phyloP scores from a whole-genome alignment of 2,113 vertebrate species.

The Lathamus discolor region DNA sequence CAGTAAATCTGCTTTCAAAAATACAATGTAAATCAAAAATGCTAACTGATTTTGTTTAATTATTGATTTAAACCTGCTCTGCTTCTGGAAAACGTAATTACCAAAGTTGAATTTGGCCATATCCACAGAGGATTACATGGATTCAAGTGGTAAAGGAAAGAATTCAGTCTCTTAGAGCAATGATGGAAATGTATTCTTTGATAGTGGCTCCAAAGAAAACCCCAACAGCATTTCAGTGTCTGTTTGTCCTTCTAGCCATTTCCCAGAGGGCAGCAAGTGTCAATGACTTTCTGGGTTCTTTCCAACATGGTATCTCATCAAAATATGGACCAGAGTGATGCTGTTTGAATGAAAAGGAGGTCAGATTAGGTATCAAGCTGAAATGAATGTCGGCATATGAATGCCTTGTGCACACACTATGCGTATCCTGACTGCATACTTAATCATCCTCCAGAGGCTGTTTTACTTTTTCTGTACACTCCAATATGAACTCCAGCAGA shows the following conservation, averaged over 20 bases:
- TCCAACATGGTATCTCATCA: neutral
- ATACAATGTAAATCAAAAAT: constrained; percentile 34
- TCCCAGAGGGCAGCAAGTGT: neutral
- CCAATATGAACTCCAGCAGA: neutral
- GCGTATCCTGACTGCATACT: neutral
- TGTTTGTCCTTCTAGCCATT: neutral
- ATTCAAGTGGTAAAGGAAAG: neutral
- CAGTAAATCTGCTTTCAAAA: constrained; percentile 39
- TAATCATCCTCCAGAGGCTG: neutral
- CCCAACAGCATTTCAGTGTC: neutral
- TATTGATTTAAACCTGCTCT: constrained; percentile 44
- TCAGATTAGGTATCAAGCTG: neutral
- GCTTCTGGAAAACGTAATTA: constrained; percentile 35
- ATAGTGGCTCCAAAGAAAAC: neutral
- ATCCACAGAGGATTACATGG: neutral
- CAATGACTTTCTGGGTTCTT: neutral
- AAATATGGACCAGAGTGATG: neutral
- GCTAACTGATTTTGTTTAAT: constrained; percentile 30
- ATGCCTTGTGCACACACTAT: neutral
- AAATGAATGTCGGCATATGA: neutral
- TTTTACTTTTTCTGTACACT: neutral
- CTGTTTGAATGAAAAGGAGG: neutral
- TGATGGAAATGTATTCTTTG: neutral
- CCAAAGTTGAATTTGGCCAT: constrained; percentile 7
- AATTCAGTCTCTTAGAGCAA: neutral